These are phyloP conservation scores for Drosophila subpulchrella DNA, from an alignment of 1,140 invertebrate species.

Conservation along the genomic window DNA sequence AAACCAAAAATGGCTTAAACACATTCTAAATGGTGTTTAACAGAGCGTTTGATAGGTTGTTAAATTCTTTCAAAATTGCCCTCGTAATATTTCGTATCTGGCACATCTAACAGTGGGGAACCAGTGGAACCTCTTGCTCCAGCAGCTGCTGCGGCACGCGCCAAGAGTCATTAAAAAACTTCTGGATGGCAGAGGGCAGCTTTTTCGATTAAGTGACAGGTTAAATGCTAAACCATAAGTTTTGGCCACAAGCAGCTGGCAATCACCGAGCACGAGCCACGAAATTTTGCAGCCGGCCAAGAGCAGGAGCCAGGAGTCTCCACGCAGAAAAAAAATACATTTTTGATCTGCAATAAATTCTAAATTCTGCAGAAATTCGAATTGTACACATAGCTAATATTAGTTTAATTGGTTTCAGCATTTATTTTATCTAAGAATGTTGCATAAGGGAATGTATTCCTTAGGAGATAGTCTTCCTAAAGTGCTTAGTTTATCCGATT, in stretches of 20 bases:
- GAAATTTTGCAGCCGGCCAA: conserved; percentile 59
- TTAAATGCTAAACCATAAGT: conserved; percentile 69
- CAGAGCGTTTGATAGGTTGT: background rate
- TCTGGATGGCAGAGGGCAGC: conserved; percentile 45
- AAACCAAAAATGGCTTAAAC: no score
- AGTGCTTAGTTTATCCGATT: no score
- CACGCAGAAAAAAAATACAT: conserved; percentile 1
- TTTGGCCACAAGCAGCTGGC: conserved; percentile 63
- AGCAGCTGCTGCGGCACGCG: conserved; percentile 43
- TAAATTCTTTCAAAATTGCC: background rate
- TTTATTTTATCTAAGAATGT: no score
- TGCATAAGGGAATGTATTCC: background rate
- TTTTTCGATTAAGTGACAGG: conserved; percentile 74
- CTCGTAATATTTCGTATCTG: conserved; percentile 19
- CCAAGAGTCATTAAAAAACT: conserved; percentile 46
- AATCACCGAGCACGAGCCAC: conserved; percentile 60
- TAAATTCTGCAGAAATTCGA: no score
- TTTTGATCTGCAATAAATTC: no score
- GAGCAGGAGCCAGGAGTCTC: conserved; percentile 21
- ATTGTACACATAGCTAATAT: no score
- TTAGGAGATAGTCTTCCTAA: background rate
- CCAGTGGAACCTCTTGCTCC: conserved; percentile 1
- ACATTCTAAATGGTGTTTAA: background rate
- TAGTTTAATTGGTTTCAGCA: no score
- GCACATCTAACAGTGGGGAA: conserved; percentile 31